Evolutionary conservation across 2,888 invertebrate genomes (phyloP), one percentile per base, ranked within the genome.

Genomic region (Hartigia nigra): DNA sequence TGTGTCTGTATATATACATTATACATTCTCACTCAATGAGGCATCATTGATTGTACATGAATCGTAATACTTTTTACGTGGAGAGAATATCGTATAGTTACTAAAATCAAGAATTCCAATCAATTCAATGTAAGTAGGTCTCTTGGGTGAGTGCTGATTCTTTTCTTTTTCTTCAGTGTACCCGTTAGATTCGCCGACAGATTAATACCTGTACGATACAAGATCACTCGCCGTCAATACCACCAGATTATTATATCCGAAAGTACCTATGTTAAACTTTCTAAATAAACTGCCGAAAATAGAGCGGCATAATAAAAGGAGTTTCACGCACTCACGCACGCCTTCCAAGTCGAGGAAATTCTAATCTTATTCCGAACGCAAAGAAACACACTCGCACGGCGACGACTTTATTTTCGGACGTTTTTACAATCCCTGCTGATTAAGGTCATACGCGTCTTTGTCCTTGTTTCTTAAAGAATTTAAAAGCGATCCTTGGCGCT

Each of bases 311-410:
- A 72, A n/a, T 31, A 31, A 72, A 72, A 31, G 32, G 3, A 72
- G 32, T 31, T 34, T 72, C 72, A 34, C 34, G 55, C 72, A 32
- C 72, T 72, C 72, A 34, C 72, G 72, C 72, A 34, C 72, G 31
- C 23, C 55, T 23, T 55, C 9, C 23, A 23, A 23, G 9, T 55
- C 12, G 12, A 72, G 31, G 72, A 31, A 31, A 34, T 34, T 72
- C 34, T 72, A 72, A 72, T 72, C 72, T 72, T 72, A 34, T 72
- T 72, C 72, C 72, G 14, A 72, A 34, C 72, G 72, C 31, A 34
- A 1, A 34, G 12, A 12, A 12, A 23, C 12, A 14, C 72, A 32
- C 72, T 31, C 72, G 72, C 34, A 34, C 72, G 31, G 72, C 72
- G 23, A 34, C 72, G 12, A 12, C 31, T 72, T 72, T 72, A 72